Conservation (phyloP, 2,888 invertebrate genomes). For the Drosophila prostipennis region DNA sequence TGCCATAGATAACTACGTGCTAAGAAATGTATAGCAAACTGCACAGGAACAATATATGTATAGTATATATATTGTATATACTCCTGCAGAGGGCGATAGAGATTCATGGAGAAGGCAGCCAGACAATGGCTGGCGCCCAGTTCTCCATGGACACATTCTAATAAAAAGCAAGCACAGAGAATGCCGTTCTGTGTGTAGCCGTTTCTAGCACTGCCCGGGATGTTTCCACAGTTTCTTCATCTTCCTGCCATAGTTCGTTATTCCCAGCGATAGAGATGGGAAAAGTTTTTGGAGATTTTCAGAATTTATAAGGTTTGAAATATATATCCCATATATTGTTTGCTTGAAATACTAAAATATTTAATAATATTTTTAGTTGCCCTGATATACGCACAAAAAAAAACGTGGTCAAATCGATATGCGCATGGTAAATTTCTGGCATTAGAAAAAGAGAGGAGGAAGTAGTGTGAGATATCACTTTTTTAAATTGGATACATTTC, state of each 20-base stretch:
- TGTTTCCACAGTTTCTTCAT: conserved; percentile 27
- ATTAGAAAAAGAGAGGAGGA: too few species aligned
- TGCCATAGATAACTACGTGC: conserved; percentile 76
- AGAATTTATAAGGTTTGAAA: too few species aligned
- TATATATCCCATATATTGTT: too few species aligned
- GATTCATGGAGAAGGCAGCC: conserved; percentile 49
- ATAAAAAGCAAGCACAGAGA: conserved; percentile 73
- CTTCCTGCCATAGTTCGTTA: conserved; percentile 20
- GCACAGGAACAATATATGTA: conserved; percentile 45
- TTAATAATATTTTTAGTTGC: too few species aligned
- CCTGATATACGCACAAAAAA: too few species aligned
- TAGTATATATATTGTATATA: conserved; percentile 23
- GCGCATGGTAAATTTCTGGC: too few species aligned
- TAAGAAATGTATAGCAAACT: conserved; percentile 78
- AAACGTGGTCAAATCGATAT: too few species aligned
- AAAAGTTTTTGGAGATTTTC: conserved; percentile 4
- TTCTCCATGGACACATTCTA: conserved; percentile 78
- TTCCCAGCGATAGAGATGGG: conserved; percentile 55
- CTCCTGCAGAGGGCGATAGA: conserved; percentile 21
- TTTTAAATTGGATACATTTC: too few species aligned
- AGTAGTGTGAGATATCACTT: too few species aligned
- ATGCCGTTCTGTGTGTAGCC: conserved; percentile 69
- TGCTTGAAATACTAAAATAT: too few species aligned
- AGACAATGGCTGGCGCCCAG: conserved; percentile 73
- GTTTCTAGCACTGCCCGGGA: conserved; percentile 48